These are phyloP conservation scores for Hucho hucho DNA, from an alignment of 2,113 vertebrate species.

Conservation along the genomic window DNA sequence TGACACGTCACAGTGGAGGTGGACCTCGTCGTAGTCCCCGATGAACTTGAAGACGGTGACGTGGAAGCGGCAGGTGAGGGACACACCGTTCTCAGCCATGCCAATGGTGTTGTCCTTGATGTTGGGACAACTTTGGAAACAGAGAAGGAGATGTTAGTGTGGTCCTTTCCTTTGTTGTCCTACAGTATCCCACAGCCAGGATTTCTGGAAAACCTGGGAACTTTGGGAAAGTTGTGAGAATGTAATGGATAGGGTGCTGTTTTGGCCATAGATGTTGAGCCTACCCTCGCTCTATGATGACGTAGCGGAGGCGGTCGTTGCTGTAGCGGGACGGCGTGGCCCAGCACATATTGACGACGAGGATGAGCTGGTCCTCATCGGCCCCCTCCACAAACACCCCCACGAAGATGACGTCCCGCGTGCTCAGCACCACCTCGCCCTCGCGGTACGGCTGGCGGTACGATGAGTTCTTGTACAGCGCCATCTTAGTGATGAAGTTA, in stretches of 20 bases:
- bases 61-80: slow-evolving; percentile 93
- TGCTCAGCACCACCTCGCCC: slow-evolving; percentile 93
- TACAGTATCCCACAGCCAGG: too few species aligned
- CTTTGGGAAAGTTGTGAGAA: too few species aligned
- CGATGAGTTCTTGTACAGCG: slow-evolving; percentile 93
- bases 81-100: slow-evolving; percentile 94
- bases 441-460: slow-evolving; percentile 93
- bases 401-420: slow-evolving; percentile 90
- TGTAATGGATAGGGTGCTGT: too few species aligned
- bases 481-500: slow-evolving; percentile 99
- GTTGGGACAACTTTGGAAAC: slow-evolving; percentile 85
- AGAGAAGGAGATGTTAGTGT: neutral
- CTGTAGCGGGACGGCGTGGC: slow-evolving; percentile 93
- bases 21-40: slow-evolving; percentile 94
- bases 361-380: slow-evolving; percentile 89
- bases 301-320: slow-evolving; percentile 92
- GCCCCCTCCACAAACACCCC: slow-evolving; percentile 96
- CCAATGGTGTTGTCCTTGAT: slow-evolving; percentile 97
- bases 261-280: neutral
- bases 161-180: neutral
- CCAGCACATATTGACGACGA: slow-evolving; percentile 96
- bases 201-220: too few species aligned
- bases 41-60: slow-evolving; percentile 99
- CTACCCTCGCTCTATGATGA: slow-evolving; percentile 97
- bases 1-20: slow-evolving; percentile 93